phyloP scores from a whole-genome alignment of 2,888 invertebrate genomes.

The Ommatoiulus sabulosus region DNA sequence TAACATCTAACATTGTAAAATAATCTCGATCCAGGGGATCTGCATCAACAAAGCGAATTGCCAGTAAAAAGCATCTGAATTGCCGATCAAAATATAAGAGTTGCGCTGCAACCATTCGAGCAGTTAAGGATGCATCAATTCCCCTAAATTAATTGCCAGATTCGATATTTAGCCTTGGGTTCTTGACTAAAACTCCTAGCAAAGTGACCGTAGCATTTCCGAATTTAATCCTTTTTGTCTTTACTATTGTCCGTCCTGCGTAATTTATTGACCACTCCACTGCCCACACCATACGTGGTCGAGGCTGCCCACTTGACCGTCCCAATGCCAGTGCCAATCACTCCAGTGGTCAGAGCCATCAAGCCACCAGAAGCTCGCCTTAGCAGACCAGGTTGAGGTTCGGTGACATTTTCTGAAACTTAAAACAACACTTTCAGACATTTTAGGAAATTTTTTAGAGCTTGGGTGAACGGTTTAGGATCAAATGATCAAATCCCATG shows the following conservation, averaged over 20 bases:
- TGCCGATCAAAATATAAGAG: no score
- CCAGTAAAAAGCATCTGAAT: no score
- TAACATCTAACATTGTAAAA: neutral
- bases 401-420: neutral
- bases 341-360: neutral
- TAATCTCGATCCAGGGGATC: neutral
- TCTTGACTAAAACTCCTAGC: neutral
- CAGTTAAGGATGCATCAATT: neutral
- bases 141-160: neutral
- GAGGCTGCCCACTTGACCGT: conserved; percentile 44
- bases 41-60: no score
- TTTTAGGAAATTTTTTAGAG: no score
- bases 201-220: neutral
- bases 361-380: conserved; percentile 2
- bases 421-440: neutral
- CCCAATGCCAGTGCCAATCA: conserved; percentile 25
- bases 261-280: conserved; percentile 28
- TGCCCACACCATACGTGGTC: conserved; percentile 29
- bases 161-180: neutral
- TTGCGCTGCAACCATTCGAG: neutral
- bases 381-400: neutral
- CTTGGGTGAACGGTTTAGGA: no score
- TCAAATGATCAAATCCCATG: no score
- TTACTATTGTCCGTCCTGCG: neutral
- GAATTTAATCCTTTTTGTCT: conserved; percentile 23